Evolutionary conservation across 2,888 invertebrate genomes (phyloP).

Genomic region (Mesorhabditis spiculigera): DNA sequence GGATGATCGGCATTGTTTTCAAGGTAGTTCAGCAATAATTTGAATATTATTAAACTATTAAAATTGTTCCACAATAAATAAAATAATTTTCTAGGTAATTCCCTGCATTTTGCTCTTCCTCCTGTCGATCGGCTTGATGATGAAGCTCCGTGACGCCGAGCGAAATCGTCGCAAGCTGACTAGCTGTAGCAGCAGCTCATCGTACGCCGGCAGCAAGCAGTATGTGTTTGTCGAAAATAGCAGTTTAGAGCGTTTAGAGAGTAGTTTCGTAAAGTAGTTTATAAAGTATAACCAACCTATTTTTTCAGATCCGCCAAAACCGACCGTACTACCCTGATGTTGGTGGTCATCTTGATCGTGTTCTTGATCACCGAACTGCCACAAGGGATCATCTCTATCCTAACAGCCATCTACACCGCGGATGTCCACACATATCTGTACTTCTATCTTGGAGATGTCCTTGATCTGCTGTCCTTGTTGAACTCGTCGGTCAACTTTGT

Average conservation of each 20-base stretch:
- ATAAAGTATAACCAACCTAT: no score
- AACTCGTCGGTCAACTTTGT: slow-evolving; percentile 77
- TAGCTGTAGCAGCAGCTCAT: slow-evolving; percentile 25
- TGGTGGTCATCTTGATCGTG: slow-evolving; percentile 75
- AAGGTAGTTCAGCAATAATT: slow-evolving; percentile 30
- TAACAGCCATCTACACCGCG: slow-evolving; percentile 51
- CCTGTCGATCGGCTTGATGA: slow-evolving; percentile 44
- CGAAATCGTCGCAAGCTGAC: slow-evolving; percentile 42
- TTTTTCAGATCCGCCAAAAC: slow-evolving; percentile 14
- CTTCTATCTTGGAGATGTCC: slow-evolving; percentile 69
- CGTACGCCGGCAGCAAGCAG: slow-evolving; percentile 8
- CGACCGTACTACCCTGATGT: slow-evolving; percentile 73
- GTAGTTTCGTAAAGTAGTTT: no score
- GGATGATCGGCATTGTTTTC: slow-evolving; percentile 54
- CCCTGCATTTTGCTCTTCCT: slow-evolving; percentile 49
- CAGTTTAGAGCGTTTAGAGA: no score
- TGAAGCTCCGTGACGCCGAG: slow-evolving; percentile 48
- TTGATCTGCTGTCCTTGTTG: slow-evolving; percentile 71
- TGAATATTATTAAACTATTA: background rate
- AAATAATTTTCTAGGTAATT: slow-evolving; percentile 38
- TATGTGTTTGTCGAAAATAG: no score
- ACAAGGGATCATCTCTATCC: slow-evolving; percentile 48
- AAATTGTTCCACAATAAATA: background rate
- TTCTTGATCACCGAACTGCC: slow-evolving; percentile 75
- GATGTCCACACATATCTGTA: slow-evolving; percentile 42